Evolutionary conservation across 2,797 vertebrate genomes (phyloP), one percentile per base, ranked within the genome.

Genomic region (Sandelia bainsii): DNA sequence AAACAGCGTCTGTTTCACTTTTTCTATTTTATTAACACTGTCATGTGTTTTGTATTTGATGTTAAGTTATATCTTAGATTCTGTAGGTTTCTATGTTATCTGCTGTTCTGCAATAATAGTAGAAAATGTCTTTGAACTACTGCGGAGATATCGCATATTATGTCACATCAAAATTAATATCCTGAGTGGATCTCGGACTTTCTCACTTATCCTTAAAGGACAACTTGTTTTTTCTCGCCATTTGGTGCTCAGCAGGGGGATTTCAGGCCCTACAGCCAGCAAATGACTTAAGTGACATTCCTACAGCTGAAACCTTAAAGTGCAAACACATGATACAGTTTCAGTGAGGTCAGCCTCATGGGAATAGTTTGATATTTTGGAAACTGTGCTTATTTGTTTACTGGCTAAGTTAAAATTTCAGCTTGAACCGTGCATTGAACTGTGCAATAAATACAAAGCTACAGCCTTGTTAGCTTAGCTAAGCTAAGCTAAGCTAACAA

Each of bases 221-320:
- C 53, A 19, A 39, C 50, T 51, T 39, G 59, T 40, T 34, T 58
- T 51, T 72, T 69, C 68, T 64, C 25, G 1, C 68, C 75, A 45
- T 56, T 57, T 62, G 62, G 51, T 44, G 27, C 69, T 39, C 79
- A 77, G 73, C 64, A 34, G 74, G 65, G 19, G 50, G 59, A 50
- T 44, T 42, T 46, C 32, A 25, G 61, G 29, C 53, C 8, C 20
- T 50, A 27, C 52, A 22, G 51, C 39, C 32, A 29, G 54, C n/a
- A 6, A 44, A 44, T 65, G 56, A 56, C 79, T 72, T 67, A 25
- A 54, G 12, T 81, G 73, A 76, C 79, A 72, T 56, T 72, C 76
- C 14, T 53, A 29, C 29, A 5, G 40, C 50, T 23, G 40, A 78
- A 62, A 16, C 34, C 6, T 20, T 44, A 6, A 17, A 27, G 23